phyloP scores from a whole-genome alignment of 2,113 vertebrate species.

The Hyaena hyaena region DNA sequence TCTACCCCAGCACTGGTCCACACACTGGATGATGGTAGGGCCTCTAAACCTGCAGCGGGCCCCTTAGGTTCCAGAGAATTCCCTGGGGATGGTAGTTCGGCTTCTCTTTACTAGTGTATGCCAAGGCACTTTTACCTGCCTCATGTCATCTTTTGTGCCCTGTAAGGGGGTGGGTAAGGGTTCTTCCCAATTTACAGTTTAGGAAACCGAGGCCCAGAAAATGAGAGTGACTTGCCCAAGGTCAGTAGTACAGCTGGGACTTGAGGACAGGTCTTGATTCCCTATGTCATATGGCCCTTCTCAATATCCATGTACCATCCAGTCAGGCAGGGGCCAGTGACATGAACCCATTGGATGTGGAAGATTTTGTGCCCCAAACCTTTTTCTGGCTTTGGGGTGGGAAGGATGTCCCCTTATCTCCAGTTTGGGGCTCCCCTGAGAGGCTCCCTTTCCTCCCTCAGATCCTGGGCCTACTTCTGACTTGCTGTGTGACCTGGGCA shows the following conservation, averaged over 20 bases:
- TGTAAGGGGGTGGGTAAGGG: neutral
- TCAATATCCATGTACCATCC: neutral
- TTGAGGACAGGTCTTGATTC: neutral
- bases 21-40: constrained; percentile 94
- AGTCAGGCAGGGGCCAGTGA: neutral
- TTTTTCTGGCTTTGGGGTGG: neutral
- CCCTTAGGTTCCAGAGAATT: neutral
- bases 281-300: neutral
- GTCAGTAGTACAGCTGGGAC: constrained; percentile 17
- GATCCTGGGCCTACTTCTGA: constrained; percentile 61
- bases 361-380: neutral
- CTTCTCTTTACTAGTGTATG: neutral
- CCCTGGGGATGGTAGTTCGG: neutral
- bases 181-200: neutral
- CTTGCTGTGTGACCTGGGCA: constrained; percentile 58
- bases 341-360: neutral
- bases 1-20: constrained; percentile 91
- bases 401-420: neutral
- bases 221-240: constrained; percentile 42
- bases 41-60: neutral
- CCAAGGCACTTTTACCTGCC: neutral
- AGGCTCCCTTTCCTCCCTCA: constrained; percentile 65
- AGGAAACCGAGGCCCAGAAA: constrained; percentile 59
- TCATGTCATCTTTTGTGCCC: neutral
- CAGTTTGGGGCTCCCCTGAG: constrained; percentile 46